Base-by-base conservation (phyloP, 2,888 invertebrate species). In the Copidosoma aretas region DNA sequence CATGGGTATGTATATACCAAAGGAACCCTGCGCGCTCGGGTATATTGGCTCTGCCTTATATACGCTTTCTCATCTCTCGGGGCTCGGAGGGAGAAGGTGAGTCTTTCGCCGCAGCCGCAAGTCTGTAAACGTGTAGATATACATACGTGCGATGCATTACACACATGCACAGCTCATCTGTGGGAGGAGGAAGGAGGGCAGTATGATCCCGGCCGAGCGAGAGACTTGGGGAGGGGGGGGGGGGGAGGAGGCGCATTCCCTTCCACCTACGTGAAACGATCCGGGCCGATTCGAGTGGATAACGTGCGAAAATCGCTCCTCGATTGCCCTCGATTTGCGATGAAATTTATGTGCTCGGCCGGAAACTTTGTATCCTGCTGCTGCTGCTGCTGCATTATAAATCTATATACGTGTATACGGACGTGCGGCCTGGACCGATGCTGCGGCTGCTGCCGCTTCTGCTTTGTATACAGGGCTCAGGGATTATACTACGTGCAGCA, bases 11-110 rank as follows among this genome's bases (percentile, higher is more conserved):
- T 32, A 32, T 32, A 32, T 8, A 32, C 32, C 4, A 32, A 68
- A n/a, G n/a, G n/a, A 73, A 73, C 73, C 76, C 77, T 77, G 76
- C 73, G 73, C 64, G 64, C 64, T 64, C 60, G 71, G 72, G 17
- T 54, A 4, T 77, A 70, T 64, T 71, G 71, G 71, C 77, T 73
- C 77, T 68, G 60, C 67, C 64, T 64, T 62, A 10, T 49, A n/a
- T 19, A 15, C 49, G 15, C 49, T 10, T 49, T 15, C 49, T 49
- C 49, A 15, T 15, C 14, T 22, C 15, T 54, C 54, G 14, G 19
- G 54, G 24, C 22, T 5, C 24, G 60, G 63, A 56, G 52, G n/a
- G 24, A 39, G 59, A 64, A 8, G 8, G 32, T 32, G 32, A 32
- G 32, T 32, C 32, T 32, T 32, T 32, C 32, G 32, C 32, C 32